Base-by-base conservation (phyloP, 23 tunicate genomes). In the Styela clava region DNA sequence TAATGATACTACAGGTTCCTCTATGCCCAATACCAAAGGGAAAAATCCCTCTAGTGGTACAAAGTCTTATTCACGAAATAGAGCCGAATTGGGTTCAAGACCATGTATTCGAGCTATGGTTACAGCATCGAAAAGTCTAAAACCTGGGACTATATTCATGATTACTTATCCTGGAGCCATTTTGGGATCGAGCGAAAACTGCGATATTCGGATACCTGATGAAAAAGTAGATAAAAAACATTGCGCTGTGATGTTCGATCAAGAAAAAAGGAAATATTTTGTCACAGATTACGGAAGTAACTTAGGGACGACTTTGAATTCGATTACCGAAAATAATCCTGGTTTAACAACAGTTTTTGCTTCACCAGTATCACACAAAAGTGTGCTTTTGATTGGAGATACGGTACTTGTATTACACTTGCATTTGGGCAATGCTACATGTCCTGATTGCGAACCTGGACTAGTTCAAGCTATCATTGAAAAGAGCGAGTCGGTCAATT, bases 31-130 rank as follows among this genome's bases (percentile, higher is more conserved):
- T n/a, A n/a, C n/a, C n/a, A n/a, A n/a, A n/a, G n/a, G n/a, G n/a
- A n/a, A n/a, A n/a, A n/a, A n/a, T n/a, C n/a, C n/a, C n/a, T n/a
- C n/a, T n/a, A n/a, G n/a, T n/a, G n/a, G n/a, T n/a, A n/a, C n/a
- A n/a, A n/a, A n/a, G n/a, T n/a, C n/a, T n/a, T n/a, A n/a, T n/a
- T n/a, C n/a, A n/a, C n/a, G n/a, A n/a, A n/a, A n/a, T n/a, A n/a
- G n/a, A n/a, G n/a, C n/a, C n/a, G 65, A 76, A 18, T 37, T 27
- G 18, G 22, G 62, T 52, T 16, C 27, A 56, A 76, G 35, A 33
- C 81, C 81, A 21, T 76, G 81, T 1, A 76, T 76, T 0, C 64
- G 81, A 21, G 81, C 81, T 21, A 76, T 76, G 81, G 81, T 76
- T 16, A 76, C 65, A 33, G 20, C 81, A 44, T 76, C 81, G 16